These are phyloP conservation scores for Beris chalybata DNA, from an alignment of 2,888 invertebrate species.

Conservation along the genomic window DNA sequence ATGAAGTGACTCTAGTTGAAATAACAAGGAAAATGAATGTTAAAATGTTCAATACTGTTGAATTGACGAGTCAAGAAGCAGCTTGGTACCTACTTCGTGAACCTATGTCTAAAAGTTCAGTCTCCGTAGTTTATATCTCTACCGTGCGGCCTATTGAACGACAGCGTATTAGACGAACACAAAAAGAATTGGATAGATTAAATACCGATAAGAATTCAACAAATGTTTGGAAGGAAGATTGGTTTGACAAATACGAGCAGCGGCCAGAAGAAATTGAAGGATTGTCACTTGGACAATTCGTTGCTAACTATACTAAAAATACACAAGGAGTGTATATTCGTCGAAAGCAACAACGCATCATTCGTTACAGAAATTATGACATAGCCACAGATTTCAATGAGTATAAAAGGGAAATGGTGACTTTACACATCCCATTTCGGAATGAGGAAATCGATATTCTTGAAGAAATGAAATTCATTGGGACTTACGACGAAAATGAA, in stretches of 20 bases:
- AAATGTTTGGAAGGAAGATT: slow-evolving; percentile 50
- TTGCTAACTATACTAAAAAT: slow-evolving; percentile 42
- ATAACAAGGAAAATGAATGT: slow-evolving; percentile 49
- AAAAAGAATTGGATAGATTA: slow-evolving; percentile 46
- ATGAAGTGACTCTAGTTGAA: too few relatives aligned
- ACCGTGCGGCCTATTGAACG: slow-evolving; percentile 53
- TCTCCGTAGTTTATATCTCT: slow-evolving; percentile 50
- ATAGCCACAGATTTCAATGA: slow-evolving; percentile 46
- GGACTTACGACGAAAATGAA: slow-evolving; percentile 39
- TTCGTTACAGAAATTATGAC: slow-evolving; percentile 51
- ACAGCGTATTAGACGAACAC: slow-evolving; percentile 46
- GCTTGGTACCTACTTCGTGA: slow-evolving; percentile 55
- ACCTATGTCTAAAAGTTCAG: slow-evolving; percentile 53
- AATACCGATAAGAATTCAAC: slow-evolving; percentile 41
- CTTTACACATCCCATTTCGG: slow-evolving; percentile 46
- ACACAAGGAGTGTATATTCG: slow-evolving; percentile 32
- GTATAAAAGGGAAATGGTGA: slow-evolving; percentile 44
- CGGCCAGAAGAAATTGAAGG: slow-evolving; percentile 44
- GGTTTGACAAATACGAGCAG: slow-evolving; percentile 48
- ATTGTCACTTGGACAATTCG: slow-evolving; percentile 47
- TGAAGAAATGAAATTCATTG: slow-evolving; percentile 38
- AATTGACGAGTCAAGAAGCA: slow-evolving; percentile 53
- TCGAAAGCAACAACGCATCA: slow-evolving; percentile 43
- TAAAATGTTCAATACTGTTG: slow-evolving; percentile 48
- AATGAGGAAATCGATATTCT: slow-evolving; percentile 40